Percentiles rank a stretch among this genome's conserved stretches.
These are phyloP conservation scores for Enteromius unitaeniatus DNA, from an alignment of 2,797 vertebrate species.

Conservation along the genomic window DNA sequence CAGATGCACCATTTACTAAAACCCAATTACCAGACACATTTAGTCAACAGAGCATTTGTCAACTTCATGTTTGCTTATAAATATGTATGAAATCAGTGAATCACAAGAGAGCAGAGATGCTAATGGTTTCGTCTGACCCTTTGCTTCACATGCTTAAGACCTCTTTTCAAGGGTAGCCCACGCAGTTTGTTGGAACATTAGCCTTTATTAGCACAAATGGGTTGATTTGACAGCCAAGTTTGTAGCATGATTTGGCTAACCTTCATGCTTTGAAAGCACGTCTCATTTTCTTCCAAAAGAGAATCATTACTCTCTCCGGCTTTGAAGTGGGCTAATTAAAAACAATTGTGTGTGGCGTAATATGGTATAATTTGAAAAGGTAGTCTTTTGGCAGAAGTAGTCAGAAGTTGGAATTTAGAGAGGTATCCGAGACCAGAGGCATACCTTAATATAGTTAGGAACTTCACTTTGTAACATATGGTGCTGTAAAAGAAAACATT, in stretches of 20 bases:
- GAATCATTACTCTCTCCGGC: neutral
- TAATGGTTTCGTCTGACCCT: constrained; percentile 23
- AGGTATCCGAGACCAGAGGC: neutral
- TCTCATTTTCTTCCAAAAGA: constrained; percentile 21
- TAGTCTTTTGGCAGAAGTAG: constrained; percentile 28
- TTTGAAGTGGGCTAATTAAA: constrained; percentile 50
- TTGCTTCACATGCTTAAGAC: constrained; percentile 23
- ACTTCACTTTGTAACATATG: neutral
- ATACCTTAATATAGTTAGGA: neutral
- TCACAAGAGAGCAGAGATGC: neutral
- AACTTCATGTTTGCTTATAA: constrained; percentile 55
- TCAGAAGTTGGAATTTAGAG: neutral
- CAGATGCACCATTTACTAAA: constrained; percentile 33
- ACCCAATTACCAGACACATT: constrained; percentile 47
- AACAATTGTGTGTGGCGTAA: constrained; percentile 17
- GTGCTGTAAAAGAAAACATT: neutral
- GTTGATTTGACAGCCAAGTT: constrained; percentile 32
- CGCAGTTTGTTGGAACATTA: constrained; percentile 9
- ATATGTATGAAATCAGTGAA: constrained; percentile 52
- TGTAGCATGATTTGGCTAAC: neutral
- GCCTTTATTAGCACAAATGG: constrained; percentile 12
- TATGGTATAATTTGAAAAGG: constrained; percentile 30
- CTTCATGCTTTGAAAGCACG: constrained; percentile 6
- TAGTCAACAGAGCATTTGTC: constrained; percentile 53
- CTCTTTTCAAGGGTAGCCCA: constrained; percentile 3